phyloP scores from a whole-genome alignment of 2,797 vertebrate genomes.

The Gallinago solitaria region DNA sequence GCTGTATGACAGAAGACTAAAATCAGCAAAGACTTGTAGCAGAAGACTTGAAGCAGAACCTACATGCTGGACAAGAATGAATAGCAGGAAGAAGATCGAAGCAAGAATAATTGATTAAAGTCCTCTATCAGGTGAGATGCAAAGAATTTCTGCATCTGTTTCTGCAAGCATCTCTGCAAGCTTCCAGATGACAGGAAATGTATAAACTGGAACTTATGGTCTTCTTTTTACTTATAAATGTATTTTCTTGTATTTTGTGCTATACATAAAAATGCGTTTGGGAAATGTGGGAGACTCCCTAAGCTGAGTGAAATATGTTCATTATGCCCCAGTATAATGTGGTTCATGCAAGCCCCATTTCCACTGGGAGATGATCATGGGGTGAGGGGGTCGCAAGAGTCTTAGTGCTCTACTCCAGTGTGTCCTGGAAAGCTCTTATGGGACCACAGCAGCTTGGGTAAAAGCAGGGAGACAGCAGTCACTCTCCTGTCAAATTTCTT shows the following conservation, averaged over 20 bases:
- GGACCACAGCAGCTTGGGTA: neutral
- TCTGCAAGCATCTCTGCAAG: neutral
- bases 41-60: neutral
- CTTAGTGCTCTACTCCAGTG: neutral
- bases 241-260: neutral
- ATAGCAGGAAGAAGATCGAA: neutral
- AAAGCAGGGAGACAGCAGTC: neutral
- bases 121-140: neutral
- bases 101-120: neutral
- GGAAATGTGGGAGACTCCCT: neutral
- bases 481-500: neutral
- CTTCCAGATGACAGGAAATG: neutral
- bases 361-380: neutral
- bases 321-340: neutral
- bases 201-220: neutral
- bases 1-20: neutral
- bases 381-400: neutral
- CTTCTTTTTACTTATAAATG: neutral
- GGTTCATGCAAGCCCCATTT: neutral
- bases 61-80: neutral
- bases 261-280: neutral
- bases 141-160: neutral
- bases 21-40: neutral
- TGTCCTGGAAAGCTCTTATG: neutral
- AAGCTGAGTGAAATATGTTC: neutral